Evolutionary conservation across 2,113 vertebrate genomes (phyloP), one percentile per base, ranked within the genome.

Genomic region (Daphoenositta chrysoptera): DNA sequence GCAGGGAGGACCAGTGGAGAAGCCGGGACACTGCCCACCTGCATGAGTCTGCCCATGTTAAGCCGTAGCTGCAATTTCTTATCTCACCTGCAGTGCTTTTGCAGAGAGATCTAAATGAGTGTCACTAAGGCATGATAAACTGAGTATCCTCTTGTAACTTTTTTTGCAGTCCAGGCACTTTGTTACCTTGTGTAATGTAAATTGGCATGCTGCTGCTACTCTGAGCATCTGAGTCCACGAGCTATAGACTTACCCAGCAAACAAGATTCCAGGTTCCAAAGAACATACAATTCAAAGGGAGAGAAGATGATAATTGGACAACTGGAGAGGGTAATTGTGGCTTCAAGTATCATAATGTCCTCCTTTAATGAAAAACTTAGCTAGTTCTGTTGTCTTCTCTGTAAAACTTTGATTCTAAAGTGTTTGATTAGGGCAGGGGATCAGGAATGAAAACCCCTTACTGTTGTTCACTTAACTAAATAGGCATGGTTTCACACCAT

Each of bases 11-110:
- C 20, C 15, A 11, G 19, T 8, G 33, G 40, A 45, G 78, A 37
- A 83, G 53, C 18, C 42, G 4, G 31, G 28, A 13, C 14, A 22
- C 40, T 44, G n/a, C 27, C 3, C 15, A 8, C 8, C 21, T 47
- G 11, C 2, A 1, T 4, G 28, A 57, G 22, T 54, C 23, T 40
- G 40, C 56, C 16, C 0, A 0, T 16, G 5, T 30, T 51, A 27
- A 45, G 30, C 20, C 18, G 42, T 57, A 18, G 28, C 4, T 6
- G 1, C 26, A 19, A 4, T n/a, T 65, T 37, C 19, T 51, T 53
- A 44, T 4, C 57, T 70, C 11, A 1, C 40, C 18, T 37, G 42
- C 40, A 10, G 13, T 16, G 6, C 39, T 44, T 63, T 40, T 64
- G n/a, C 23, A 9, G 35, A 2, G 19, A 3, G 7, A 9, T 87